Percentiles rank a stretch among this genome's conserved stretches.
phyloP scores from a whole-genome alignment of 2,888 invertebrate species.

The Synanthedon tipuliformis region DNA sequence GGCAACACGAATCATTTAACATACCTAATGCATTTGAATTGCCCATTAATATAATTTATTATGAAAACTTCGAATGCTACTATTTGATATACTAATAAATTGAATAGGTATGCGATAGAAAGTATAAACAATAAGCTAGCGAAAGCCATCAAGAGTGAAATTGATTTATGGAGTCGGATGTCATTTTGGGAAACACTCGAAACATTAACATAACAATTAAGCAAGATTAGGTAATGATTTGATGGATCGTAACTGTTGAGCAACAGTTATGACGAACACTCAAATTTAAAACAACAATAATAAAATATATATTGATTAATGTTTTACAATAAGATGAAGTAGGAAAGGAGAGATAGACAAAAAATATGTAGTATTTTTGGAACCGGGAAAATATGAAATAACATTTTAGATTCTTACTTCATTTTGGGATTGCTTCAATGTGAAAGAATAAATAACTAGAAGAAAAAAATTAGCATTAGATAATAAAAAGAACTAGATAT shows the following conservation, averaged over 20 bases:
- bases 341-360: too few species aligned
- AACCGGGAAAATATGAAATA: too few species aligned
- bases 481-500: too few species aligned
- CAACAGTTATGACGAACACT: slow-evolving; percentile 11
- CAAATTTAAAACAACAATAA: not conserved
- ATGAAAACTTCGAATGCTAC: slow-evolving; percentile 49
- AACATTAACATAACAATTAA: slow-evolving; percentile 65
- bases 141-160: slow-evolving; percentile 62
- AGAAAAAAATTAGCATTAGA: too few species aligned
- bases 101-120: slow-evolving; percentile 44
- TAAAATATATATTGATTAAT: too few species aligned
- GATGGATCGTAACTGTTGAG: slow-evolving; percentile 28
- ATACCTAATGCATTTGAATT: not conserved
- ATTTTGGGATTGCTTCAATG: too few species aligned
- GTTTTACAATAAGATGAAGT: too few species aligned
- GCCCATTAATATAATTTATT: slow-evolving; percentile 36
- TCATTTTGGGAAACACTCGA: slow-evolving; percentile 56
- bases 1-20: not conserved
- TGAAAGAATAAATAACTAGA: too few species aligned
- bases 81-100: slow-evolving; percentile 49
- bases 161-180: slow-evolving; percentile 57
- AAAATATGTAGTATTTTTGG: too few species aligned
- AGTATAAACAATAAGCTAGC: slow-evolving; percentile 66
- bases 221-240: slow-evolving; percentile 47
- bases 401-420: too few species aligned